These are phyloP conservation scores for Drosophila atroscutellata DNA, from an alignment of 2,888 invertebrate genomes.

Conservation along the genomic window DNA sequence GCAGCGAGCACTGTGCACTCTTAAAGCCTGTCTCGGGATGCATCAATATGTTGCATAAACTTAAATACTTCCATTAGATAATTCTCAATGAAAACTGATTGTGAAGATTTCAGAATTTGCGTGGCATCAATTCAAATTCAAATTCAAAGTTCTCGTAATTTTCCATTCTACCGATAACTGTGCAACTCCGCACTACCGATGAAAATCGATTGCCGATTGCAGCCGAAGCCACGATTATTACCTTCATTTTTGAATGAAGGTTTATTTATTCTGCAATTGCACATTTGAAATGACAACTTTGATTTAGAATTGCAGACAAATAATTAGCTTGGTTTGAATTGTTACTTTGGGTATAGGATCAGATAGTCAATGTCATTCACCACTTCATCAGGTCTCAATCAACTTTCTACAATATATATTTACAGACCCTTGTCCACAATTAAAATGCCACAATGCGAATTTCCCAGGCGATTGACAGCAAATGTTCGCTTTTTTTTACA, in stretches of 20 bases:
- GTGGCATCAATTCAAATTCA: background rate
- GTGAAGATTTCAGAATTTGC: background rate
- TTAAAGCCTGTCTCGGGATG: background rate
- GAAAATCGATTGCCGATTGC: background rate
- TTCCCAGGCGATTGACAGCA: slow-evolving; percentile 41
- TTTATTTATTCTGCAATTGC: background rate
- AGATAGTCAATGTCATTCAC: background rate
- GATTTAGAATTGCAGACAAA: background rate
- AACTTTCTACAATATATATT: background rate
- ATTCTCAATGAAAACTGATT: background rate
- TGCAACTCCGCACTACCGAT: background rate
- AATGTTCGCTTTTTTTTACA: slow-evolving; percentile 10
- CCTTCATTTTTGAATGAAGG: fast-evolving
- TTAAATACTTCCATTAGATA: background rate
- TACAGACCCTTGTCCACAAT: slow-evolving; percentile 17
- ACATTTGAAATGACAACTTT: background rate
- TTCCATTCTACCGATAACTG: background rate
- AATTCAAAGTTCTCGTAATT: fast-evolving
- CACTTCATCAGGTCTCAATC: background rate
- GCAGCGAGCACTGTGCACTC: background rate
- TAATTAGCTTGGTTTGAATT: background rate
- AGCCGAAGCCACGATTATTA: background rate
- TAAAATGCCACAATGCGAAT: slow-evolving; percentile 38
- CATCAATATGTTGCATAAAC: background rate
- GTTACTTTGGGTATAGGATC: background rate